Evolutionary conservation across 2,113 vertebrate genomes (phyloP).

Genomic region (Ciconia stormi): DNA sequence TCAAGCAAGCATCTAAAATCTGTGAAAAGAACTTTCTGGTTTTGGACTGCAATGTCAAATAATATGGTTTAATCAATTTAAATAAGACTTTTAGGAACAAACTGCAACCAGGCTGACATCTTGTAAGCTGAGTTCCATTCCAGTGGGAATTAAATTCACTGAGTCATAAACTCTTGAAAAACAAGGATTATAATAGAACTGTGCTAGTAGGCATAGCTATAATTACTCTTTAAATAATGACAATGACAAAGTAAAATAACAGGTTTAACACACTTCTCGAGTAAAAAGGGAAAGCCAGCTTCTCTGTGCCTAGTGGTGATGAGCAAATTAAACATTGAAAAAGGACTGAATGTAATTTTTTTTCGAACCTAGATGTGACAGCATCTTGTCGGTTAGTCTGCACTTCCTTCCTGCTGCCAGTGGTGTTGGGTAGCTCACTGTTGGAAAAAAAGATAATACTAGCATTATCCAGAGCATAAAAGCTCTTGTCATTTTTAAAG

Average conservation of each 20-base stretch:
- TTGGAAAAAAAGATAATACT: neutral
- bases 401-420: neutral
- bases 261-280: neutral
- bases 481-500: neutral
- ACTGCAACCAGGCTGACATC: constrained; percentile 1
- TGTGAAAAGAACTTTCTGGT: neutral
- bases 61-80: neutral
- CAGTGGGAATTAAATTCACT: constrained; percentile 34
- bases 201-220: constrained; percentile 15
- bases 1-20: neutral
- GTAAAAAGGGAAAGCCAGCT: neutral
- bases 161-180: constrained; percentile 53
- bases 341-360: neutral
- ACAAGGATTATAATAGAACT: constrained; percentile 28
- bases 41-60: neutral
- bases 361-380: neutral
- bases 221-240: constrained; percentile 60
- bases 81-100: constrained; percentile 15
- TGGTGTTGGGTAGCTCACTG: neutral
- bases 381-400: neutral
- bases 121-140: constrained; percentile 31
- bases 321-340: neutral
- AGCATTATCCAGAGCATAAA: neutral
- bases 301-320: neutral
- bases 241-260: constrained; percentile 51